phyloP scores from a whole-genome alignment of 2,113 vertebrate genomes.

The Entelurus aequoreus region DNA sequence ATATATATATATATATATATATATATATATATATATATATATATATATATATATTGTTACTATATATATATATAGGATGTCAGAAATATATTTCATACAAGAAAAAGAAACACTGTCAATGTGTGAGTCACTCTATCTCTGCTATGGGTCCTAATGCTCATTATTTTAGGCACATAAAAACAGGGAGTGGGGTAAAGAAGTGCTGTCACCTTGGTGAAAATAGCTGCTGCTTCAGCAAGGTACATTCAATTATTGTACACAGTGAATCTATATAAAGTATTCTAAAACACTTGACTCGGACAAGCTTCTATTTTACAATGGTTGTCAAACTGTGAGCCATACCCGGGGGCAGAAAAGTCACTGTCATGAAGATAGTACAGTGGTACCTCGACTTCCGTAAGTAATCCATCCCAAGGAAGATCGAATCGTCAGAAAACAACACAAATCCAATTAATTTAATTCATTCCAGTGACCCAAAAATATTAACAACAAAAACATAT shows the following conservation, averaged over 20 bases:
- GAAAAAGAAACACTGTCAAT: conserved; percentile 1
- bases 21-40: too few species aligned
- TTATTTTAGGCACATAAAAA: conserved; percentile 6
- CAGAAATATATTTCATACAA: conserved; percentile 1
- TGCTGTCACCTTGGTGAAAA: conserved; percentile 5
- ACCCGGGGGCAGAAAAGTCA: conserved; percentile 13
- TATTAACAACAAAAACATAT: too few species aligned
- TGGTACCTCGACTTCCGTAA: too few species aligned
- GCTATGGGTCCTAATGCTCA: conserved; percentile 14
- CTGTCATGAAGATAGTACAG: conserved; percentile 22
- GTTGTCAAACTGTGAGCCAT: conserved; percentile 29
- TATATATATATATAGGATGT: neutral
- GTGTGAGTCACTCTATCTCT: conserved; percentile 3
- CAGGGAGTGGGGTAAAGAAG: conserved; percentile 5
- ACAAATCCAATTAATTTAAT: too few species aligned
- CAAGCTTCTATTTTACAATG: conserved; percentile 36
- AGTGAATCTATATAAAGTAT: neutral
- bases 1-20: too few species aligned
- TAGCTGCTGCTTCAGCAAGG: conserved; percentile 13
- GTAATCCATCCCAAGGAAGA: too few species aligned
- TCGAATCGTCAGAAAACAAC: too few species aligned
- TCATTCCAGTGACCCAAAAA: too few species aligned
- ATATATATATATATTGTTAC: too few species aligned
- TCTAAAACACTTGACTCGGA: neutral
- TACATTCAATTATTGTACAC: conserved; percentile 8